Evolutionary conservation across 2,797 vertebrate genomes (phyloP), one percentile per base, ranked within the genome.

Genomic region (Taeniopygia guttata): DNA sequence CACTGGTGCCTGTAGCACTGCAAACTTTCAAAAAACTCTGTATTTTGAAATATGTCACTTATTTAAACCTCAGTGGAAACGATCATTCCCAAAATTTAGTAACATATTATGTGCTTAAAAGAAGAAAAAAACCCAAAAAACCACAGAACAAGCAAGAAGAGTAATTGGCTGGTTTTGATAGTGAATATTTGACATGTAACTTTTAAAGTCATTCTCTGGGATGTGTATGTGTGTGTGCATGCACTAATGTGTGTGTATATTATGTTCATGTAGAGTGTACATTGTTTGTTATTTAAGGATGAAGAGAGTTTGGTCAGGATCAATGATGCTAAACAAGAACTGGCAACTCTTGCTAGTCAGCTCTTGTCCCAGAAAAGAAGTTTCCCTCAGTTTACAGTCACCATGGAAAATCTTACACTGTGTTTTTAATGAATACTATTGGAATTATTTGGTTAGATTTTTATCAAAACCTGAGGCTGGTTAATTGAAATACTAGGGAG

Each of bases 211-310:
- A 42, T 79, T 84, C 13, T 72, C 83, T 43, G 62, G 13, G 34
- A 34, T 69, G 26, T 40, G 38, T 40, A 8, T 4, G 2, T 55
- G 13, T 66, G 11, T 63, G 13, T 42, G 11, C 20, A 16, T 7
- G 1, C 52, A 29, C 22, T 48, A 54, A 7, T 0, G 0, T 52
- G 32, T 49, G 10, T 36, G 4, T 29, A 2, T 36, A 4, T 12
- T 12, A 10, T 38, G 3, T 18, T 30, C 13, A 12, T 7, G 5
- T 63, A 29, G 19, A 54, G 72, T 32, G 17, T 21, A 15, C 7
- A 55, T 26, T 29, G 4, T 72, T 77, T 29, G 8, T 63, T 69
- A 21, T 16, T 43, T 63, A 54, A 72, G 15, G 36, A 40, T 70
- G 32, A 83, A 70, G 45, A 56, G 10, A 59, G 1, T 15, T 32